phyloP scores from a whole-genome alignment of 2,797 vertebrate genomes.

The Gila robusta region DNA sequence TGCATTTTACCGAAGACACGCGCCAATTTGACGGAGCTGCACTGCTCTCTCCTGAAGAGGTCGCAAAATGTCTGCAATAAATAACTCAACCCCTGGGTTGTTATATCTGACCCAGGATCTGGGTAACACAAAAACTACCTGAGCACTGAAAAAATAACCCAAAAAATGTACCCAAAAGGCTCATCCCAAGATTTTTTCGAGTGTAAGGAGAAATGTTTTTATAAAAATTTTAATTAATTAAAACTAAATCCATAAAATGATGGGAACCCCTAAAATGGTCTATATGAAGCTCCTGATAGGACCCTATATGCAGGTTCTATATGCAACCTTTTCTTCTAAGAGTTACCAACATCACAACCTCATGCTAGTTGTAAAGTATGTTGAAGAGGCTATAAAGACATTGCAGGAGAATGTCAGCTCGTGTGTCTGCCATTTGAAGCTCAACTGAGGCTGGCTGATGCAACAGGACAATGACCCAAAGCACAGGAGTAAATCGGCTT shows the following conservation, averaged over 20 bases:
- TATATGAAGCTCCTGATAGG: background rate
- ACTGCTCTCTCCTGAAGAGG: too few relatives aligned
- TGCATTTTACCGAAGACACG: too few relatives aligned
- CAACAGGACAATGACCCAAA: conserved; percentile 33
- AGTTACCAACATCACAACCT: background rate
- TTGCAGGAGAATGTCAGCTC: background rate
- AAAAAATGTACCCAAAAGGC: too few relatives aligned
- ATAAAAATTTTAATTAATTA: background rate
- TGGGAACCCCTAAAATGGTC: background rate
- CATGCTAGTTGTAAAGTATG: background rate
- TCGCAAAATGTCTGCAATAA: too few relatives aligned
- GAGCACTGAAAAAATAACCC: too few relatives aligned
- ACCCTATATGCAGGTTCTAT: background rate
- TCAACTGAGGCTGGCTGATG: conserved; percentile 2
- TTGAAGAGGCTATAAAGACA: background rate
- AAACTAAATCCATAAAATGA: background rate
- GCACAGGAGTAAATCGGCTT: background rate
- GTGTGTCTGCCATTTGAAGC: background rate
- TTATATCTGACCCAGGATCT: too few relatives aligned
- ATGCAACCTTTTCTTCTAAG: background rate
- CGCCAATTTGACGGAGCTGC: too few relatives aligned
- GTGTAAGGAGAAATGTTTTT: background rate
- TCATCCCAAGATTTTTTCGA: too few relatives aligned
- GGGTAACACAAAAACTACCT: too few relatives aligned
- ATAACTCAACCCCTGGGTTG: too few relatives aligned